phyloP scores from a whole-genome alignment of 2,888 invertebrate genomes.

The Ormyrus nitidulus region DNA sequence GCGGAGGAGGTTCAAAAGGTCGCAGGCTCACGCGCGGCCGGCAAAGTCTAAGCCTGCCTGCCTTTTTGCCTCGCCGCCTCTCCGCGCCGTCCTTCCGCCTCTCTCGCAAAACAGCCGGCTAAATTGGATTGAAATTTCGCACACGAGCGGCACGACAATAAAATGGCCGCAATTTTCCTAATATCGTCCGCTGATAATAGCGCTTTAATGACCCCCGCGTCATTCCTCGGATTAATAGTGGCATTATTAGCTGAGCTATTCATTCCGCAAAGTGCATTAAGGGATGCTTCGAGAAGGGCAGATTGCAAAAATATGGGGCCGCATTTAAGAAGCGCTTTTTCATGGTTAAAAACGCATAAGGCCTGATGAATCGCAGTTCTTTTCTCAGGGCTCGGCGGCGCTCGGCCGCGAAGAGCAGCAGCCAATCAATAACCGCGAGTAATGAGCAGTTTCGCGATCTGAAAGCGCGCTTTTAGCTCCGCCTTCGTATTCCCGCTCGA shows the following conservation, averaged over 20 bases:
- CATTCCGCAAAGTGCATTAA: too few relatives aligned
- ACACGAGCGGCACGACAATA: constrained; percentile 1
- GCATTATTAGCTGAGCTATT: too few relatives aligned
- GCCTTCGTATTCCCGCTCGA: constrained; percentile 66
- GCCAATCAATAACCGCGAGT: constrained; percentile 72
- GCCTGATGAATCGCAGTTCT: constrained; percentile 18
- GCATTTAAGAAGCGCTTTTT: neutral
- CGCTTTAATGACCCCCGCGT: too few relatives aligned
- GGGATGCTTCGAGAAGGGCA: too few relatives aligned
- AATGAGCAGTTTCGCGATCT: constrained; percentile 71
- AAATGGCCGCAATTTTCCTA: neutral
- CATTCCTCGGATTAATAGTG: too few relatives aligned
- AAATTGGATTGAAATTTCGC: constrained; percentile 46
- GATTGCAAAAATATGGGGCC: too few relatives aligned
- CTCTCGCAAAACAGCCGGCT: constrained; percentile 9
- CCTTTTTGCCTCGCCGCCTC: neutral
- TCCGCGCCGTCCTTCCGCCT: neutral
- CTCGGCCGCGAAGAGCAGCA: constrained; percentile 65
- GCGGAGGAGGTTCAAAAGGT: constrained; percentile 39
- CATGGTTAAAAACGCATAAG: neutral
- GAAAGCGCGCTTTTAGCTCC: constrained; percentile 64
- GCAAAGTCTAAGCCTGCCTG: neutral
- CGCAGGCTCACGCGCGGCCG: constrained; percentile 12
- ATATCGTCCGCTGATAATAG: neutral
- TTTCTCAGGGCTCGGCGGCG: constrained; percentile 14